Evolutionary conservation across 2,113 vertebrate species (phyloP).

Genomic region (Miniopterus natalensis): DNA sequence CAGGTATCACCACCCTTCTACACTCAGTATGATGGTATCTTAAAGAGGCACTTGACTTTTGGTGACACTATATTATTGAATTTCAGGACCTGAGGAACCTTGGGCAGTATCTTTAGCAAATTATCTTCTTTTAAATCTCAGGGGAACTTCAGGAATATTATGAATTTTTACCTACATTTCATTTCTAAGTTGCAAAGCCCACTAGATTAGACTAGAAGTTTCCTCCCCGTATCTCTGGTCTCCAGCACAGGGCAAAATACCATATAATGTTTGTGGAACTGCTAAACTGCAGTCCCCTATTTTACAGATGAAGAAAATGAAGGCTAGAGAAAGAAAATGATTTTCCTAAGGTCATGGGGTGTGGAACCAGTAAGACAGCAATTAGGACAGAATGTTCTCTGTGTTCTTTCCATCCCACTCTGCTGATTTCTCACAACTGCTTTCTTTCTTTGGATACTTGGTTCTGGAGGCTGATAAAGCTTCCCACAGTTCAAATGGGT

Average conservation of each 20-base stretch:
- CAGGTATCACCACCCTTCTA: not conserved
- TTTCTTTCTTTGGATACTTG: slow-evolving; percentile 45
- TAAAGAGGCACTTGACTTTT: not conserved
- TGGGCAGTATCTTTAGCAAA: not conserved
- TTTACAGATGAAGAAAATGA: slow-evolving; percentile 56
- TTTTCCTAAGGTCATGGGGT: not conserved
- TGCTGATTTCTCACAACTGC: slow-evolving; percentile 34
- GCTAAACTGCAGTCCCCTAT: not conserved
- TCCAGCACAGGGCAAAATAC: not conserved
- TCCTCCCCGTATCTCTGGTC: not conserved
- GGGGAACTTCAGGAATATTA: not conserved
- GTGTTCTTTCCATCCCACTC: not conserved
- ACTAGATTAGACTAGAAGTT: not conserved
- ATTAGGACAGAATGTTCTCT: not conserved
- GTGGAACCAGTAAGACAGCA: not conserved
- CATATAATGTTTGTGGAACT: not conserved
- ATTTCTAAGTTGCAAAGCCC: slow-evolving; percentile 30
- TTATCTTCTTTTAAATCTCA: slow-evolving; percentile 14
- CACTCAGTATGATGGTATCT: not conserved
- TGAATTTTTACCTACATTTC: slow-evolving; percentile 5
- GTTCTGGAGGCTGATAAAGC: slow-evolving; percentile 46
- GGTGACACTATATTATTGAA: not conserved
- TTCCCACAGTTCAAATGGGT: slow-evolving; percentile 42
- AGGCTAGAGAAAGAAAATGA: not conserved
- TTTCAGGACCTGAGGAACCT: slow-evolving; percentile 37